Evolutionary conservation across 1,140 invertebrate genomes (phyloP).

Genomic region (Ostrea denselamellosa): DNA sequence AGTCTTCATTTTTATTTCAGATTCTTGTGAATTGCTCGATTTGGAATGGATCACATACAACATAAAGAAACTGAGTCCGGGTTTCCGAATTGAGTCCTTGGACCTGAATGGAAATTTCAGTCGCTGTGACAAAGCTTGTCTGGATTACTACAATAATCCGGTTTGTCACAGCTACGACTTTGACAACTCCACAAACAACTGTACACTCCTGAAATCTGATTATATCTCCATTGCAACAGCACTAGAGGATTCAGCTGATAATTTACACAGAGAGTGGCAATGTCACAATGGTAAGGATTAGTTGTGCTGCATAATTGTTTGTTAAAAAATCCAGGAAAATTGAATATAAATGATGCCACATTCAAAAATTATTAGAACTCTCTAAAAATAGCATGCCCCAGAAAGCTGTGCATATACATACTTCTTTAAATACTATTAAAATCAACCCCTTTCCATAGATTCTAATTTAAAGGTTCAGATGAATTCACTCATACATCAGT

Average conservation of each 20-base stretch:
- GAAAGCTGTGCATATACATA: too few species aligned
- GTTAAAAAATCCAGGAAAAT: too few species aligned
- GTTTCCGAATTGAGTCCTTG: constrained; percentile 21
- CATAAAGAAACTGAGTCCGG: constrained; percentile 5
- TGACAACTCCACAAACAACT: constrained; percentile 52
- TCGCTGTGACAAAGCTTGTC: constrained; percentile 45
- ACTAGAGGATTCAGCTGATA: background rate
- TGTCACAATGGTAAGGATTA: constrained; percentile 67
- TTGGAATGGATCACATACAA: constrained; percentile 62
- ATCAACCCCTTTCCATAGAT: too few species aligned
- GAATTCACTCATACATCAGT: too few species aligned
- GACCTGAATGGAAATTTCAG: constrained; percentile 48
- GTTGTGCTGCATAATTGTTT: background rate
- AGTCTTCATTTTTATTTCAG: constrained; percentile 47
- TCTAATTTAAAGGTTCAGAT: too few species aligned
- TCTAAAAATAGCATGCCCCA: too few species aligned
- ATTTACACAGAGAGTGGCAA: constrained; percentile 62
- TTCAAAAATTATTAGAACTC: too few species aligned
- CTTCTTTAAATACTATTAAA: too few species aligned
- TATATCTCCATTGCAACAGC: constrained; percentile 24
- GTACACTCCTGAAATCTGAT: constrained; percentile 55
- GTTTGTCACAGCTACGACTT: constrained; percentile 62
- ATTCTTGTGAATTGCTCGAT: constrained; percentile 66
- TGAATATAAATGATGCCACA: too few species aligned
- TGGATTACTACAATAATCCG: constrained; percentile 40